Base-by-base conservation (phyloP, 2,888 invertebrate species). In the Scaptodrosophila latifasciaeformis region DNA sequence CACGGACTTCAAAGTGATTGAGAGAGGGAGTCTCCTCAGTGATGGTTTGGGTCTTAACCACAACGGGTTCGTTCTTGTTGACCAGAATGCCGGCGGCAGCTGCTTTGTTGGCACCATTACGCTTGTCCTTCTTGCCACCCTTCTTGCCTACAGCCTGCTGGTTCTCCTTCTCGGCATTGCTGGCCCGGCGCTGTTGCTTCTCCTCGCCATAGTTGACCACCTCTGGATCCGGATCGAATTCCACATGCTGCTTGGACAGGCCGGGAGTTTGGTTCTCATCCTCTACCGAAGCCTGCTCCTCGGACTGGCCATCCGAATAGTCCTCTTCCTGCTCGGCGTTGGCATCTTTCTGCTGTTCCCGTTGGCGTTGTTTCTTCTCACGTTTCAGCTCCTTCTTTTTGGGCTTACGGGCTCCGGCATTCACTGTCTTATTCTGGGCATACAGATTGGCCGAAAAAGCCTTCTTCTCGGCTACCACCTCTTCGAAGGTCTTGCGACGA, bases 1-100 rank as follows among this genome's bases (percentile, higher is more conserved):
- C 91, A 85, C 90, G 91, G 82, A 90, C 88, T 82, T 93, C 93
- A 87, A 94, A 94, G 86, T 92, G 91, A 89, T 94, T 95, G 45
- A 88, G 69, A 1, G 59, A 17, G 0, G 79, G 79, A 1, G 76
- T 57, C 55, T 89, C 61, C 7, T 70, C 78, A 0, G 19, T 2
- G n/a, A n/a, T n/a, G 49, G 27, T 6, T 43, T 52, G n/a, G 80
- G 81, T 34, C 27, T 81, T 82, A 0, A 82, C 62, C 15, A 71
- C 39, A 34, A 78, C 59, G 0, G 82, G 58, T 48, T 86, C 86
- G 52, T 79, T 79, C 60, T 87, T 87, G 56, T 86, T 84, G 2
- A 83, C 60, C 50, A 87, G 66, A 48, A 87, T 86, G n/a, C 86
- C 84, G 24, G 78, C 70, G 49, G 81, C 70, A 5, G 62, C 35